These are phyloP conservation scores for Myotis pilosus DNA, from an alignment of 2,797 vertebrate genomes.

Conservation along the genomic window DNA sequence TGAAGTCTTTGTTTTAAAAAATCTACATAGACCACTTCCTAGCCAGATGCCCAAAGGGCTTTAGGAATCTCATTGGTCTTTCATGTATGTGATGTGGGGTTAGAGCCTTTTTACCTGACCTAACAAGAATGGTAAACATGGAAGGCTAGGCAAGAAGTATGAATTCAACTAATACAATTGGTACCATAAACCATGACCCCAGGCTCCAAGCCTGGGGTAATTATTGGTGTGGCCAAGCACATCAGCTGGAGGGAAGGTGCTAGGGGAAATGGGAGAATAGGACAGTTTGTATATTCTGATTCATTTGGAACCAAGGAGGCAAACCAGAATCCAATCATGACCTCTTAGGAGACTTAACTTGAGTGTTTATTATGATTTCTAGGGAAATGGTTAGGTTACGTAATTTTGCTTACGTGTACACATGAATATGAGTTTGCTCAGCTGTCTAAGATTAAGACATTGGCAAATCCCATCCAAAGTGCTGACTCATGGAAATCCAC, in stretches of 20 bases:
- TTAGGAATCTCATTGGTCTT: background rate
- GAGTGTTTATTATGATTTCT: conserved; percentile 9
- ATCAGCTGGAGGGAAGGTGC: background rate
- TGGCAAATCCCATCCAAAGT: conserved; percentile 67
- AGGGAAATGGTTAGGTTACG: conserved; percentile 32
- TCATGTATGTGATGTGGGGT: background rate
- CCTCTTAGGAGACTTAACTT: background rate
- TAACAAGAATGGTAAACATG: background rate
- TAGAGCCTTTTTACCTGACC: background rate
- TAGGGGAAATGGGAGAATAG: background rate
- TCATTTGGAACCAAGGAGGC: background rate
- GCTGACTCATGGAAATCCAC: conserved; percentile 67
- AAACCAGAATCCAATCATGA: background rate
- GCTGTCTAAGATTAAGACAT: conserved; percentile 21
- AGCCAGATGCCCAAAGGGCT: background rate
- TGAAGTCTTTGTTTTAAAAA: background rate
- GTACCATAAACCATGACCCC: accelerated
- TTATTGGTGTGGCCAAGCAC: background rate
- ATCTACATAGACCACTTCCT: background rate
- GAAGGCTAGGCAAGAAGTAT: background rate
- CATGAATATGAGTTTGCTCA: background rate
- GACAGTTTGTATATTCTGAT: background rate
- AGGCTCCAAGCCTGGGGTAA: background rate
- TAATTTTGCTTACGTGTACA: background rate
- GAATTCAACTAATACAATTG: background rate